These are phyloP conservation scores for Alethe castanea DNA, from an alignment of 2,113 vertebrate genomes.

Conservation along the genomic window DNA sequence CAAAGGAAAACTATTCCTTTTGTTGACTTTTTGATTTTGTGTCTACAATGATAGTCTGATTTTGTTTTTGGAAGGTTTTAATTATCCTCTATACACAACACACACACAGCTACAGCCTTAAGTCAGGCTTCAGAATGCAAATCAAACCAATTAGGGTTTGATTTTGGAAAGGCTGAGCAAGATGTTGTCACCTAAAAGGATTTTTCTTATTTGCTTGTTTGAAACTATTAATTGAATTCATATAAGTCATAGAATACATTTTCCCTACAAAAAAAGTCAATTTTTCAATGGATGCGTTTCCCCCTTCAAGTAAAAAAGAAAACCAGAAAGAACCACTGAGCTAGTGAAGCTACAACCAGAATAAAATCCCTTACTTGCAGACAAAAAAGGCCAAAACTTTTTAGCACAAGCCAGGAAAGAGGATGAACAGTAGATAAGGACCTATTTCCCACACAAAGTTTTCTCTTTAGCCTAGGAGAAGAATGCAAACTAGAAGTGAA, in stretches of 20 bases:
- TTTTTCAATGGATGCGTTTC: background rate
- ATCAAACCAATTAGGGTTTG: background rate
- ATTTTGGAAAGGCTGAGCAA: background rate
- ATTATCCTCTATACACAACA: background rate
- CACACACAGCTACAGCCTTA: background rate
- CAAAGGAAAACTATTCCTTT: background rate
- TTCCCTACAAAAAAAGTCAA: background rate
- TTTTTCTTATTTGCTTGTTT: background rate
- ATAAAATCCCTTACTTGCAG: background rate
- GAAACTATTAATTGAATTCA: background rate
- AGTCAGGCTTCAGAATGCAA: background rate
- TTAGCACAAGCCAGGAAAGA: background rate
- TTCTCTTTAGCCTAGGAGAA: background rate
- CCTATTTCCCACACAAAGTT: background rate
- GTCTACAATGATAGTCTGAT: background rate
- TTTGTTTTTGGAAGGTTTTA: background rate
- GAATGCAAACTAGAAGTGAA: background rate
- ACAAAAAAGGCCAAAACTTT: background rate
- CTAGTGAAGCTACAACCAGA: background rate
- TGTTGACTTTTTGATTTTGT: background rate
- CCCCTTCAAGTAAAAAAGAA: background rate
- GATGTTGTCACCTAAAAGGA: background rate
- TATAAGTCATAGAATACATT: background rate
- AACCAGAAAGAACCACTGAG: background rate
- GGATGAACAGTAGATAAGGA: background rate